phyloP scores from a whole-genome alignment of 1,140 invertebrate genomes.

The Cylas formicarius region DNA sequence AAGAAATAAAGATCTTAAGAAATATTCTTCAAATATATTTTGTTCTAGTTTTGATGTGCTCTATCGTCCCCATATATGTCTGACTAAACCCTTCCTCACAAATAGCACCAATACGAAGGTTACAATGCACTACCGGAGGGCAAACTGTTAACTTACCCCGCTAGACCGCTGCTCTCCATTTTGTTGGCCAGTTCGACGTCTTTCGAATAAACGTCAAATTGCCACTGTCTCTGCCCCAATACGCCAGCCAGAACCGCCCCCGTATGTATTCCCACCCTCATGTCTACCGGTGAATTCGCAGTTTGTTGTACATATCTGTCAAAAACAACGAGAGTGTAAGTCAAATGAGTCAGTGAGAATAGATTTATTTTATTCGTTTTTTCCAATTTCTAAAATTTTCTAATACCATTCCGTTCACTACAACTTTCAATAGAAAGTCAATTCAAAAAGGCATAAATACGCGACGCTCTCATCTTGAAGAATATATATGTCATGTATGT shows the following conservation, averaged over 20 bases:
- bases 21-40: no score
- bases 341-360: constrained; percentile 4
- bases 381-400: no score
- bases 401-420: no score
- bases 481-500: no score
- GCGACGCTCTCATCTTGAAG: no score
- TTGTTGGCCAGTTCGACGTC: constrained; percentile 97
- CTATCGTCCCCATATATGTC: no score
- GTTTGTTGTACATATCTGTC: constrained; percentile 87
- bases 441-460: no score
- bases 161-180: constrained; percentile 95
- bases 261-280: constrained; percentile 96
- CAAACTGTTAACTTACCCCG: constrained; percentile 73
- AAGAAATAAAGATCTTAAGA: no score
- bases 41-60: no score
- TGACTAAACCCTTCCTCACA: no score
- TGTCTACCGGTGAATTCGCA: constrained; percentile 92
- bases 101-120: no score
- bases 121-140: not conserved
- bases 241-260: constrained; percentile 94
- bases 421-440: no score
- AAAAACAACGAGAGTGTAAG: constrained; percentile 10
- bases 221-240: constrained; percentile 93
- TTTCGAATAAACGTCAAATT: constrained; percentile 96
- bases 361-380: not conserved